Base-by-base conservation (phyloP, 2,113 vertebrate genomes). In the Tragelaphus imberbis region DNA sequence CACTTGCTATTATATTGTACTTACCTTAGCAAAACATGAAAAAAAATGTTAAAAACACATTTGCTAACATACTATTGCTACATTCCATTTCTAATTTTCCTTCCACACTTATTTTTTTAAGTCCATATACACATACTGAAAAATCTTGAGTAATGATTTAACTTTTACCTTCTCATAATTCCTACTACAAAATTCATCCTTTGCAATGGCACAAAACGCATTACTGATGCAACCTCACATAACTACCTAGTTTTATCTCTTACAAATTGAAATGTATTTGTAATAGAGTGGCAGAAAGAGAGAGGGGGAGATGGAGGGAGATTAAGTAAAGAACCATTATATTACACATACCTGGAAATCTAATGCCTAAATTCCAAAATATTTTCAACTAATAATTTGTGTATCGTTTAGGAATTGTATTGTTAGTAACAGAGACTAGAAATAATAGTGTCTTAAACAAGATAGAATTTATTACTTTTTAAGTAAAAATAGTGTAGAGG, bases 181-280 rank as follows among this genome's bases (percentile, higher is more conserved):
- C 47, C 53, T 40, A 86, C 30, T 75, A 30, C 36, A 82, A 58
- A 91, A 79, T 25, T 56, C 56, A 61, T 40, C 27, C 33, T 93
- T 61, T 85, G 30, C 15, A 90, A 82, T 51, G 93, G n/a, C 33
- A 33, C 55, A 86, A 75, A 96, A 85, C 84, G 44, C 61, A 51
- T 87, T 65, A 65, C 44, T 30, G 40, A 23, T 55, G 88, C 25
- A 80, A 68, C 47, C 56, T 93, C 87, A 63, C 21, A n/a, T 49
- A 81, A 86, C 28, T 23, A 55, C 47, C 80, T 94, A 30, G 23
- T 90, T 97, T 94, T 96, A 44, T 96, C 90, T 85, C 56, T 81
- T 75, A 95, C 28, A 86, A 84, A 97, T 79, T 87, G 40, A 19
- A 68, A 27, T 80, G 40, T 56, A n/a, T 27, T 36, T 84, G 81